phyloP scores from a whole-genome alignment of 2,113 vertebrate species.

The Gallinago media region DNA sequence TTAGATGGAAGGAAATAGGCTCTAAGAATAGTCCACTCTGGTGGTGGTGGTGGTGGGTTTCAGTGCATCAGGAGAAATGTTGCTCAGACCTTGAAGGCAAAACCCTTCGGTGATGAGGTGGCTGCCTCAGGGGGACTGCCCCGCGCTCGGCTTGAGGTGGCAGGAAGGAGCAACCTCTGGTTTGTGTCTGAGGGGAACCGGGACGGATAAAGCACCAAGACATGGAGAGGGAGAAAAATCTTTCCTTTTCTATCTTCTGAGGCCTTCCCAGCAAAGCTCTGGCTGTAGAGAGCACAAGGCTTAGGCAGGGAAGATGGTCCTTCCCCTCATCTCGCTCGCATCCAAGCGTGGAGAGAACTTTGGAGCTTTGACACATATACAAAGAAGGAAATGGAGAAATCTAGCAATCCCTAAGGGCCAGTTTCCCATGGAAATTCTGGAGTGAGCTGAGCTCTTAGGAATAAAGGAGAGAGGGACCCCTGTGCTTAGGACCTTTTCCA shows the following conservation, averaged over 20 bases:
- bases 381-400: background rate
- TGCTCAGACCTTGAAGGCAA: background rate
- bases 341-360: accelerated
- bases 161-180: background rate
- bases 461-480: background rate
- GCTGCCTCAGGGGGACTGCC: background rate
- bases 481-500: background rate
- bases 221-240: accelerated
- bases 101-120: accelerated
- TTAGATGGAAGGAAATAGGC: background rate
- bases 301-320: background rate
- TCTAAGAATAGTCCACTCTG: background rate
- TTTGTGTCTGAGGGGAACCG: accelerated
- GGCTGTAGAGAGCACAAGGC: background rate
- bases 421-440: background rate
- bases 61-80: background rate
- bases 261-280: background rate
- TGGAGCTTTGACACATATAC: background rate
- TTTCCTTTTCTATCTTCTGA: background rate
- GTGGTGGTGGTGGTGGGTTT: background rate
- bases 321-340: accelerated
- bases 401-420: accelerated
- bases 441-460: background rate
- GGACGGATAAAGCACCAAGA: background rate
- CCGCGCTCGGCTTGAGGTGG: accelerated